These are phyloP conservation scores for Papilio demoleus DNA, from an alignment of 2,888 invertebrate species.

Conservation along the genomic window DNA sequence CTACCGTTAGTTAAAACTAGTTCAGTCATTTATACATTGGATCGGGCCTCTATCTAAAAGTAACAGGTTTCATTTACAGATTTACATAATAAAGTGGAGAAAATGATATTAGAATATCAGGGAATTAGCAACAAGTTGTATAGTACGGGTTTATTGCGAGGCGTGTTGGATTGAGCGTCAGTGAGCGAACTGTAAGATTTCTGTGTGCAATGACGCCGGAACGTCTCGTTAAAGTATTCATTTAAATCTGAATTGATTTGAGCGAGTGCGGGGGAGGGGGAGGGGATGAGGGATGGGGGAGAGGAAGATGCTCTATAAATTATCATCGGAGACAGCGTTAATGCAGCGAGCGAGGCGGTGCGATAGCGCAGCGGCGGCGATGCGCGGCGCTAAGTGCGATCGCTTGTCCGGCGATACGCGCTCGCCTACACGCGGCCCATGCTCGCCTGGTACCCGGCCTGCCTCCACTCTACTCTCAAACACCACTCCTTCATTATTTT, in stretches of 20 bases:
- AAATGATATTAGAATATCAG: constrained; percentile 17
- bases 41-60: constrained; percentile 16
- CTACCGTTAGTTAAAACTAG: constrained; percentile 39
- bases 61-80: constrained; percentile 33
- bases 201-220: background rate
- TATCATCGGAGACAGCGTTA: constrained; percentile 70
- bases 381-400: constrained; percentile 81
- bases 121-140: constrained; percentile 6
- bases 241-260: background rate
- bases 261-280: constrained; percentile 67
- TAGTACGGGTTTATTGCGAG: background rate
- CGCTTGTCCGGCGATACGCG: constrained; percentile 77
- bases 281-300: no score
- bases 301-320: constrained; percentile 71
- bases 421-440: constrained; percentile 60
- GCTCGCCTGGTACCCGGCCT: constrained; percentile 55
- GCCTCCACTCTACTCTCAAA: constrained; percentile 34
- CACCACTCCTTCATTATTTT: constrained; percentile 62
- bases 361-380: constrained; percentile 77
- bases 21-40: constrained; percentile 35
- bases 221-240: constrained; percentile 12
- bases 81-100: constrained; percentile 30
- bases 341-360: constrained; percentile 79
- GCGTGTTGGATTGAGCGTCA: background rate
- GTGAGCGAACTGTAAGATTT: background rate